Base-by-base conservation (phyloP, 2,797 vertebrate genomes). In the Urosaurus nigricauda region DNA sequence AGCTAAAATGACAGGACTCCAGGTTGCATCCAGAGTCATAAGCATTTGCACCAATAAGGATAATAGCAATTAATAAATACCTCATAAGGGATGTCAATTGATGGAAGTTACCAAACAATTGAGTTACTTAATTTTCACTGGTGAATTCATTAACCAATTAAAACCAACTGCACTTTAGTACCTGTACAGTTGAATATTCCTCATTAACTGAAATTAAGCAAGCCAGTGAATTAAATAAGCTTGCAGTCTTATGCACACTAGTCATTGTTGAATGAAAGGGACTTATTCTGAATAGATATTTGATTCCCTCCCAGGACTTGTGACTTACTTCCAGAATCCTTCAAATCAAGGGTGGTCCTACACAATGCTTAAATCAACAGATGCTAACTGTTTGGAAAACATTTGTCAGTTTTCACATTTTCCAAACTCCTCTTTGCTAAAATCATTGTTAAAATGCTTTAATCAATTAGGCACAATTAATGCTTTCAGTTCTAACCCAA, bases 401-500 rank as follows among this genome's bases (percentile, higher is more conserved):
- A 65, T 17, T 86, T 82, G 84, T 65, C 88, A 84, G 65, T 74
- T n/a, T 74, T 53, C 79, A 53, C 32, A 32, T 77, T 80, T 65
- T 89, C 37, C 37, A 82, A 86, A 77, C 84, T 56, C 35, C 8
- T 77, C 74, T 85, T 85, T 24, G 53, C 32, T 19, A 79, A 86
- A 82, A 32, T 26, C 56, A 85, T 9, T 21, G 81, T 77, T 82
- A 89, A 86, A 68, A 53, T 65, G 78, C 35, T 58, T 77, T 77
- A 68, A 86, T 82, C 79, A 13, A 75, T 75, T 86, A 85, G 78
- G 56, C 37, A 53, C 40, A 63, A 83, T 86, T 82, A 86, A 82
- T 82, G 58, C 58, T 82, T 89, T 68, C 84, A 89, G n/a, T 43
- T 68, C 32, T 86, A 86, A 89, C 77, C 84, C 47, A 77, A 86